A percentile compares a stretch with the other conserved stretches of the same genome.
Evolutionary conservation across 1,140 invertebrate species (phyloP).

Genomic region (Drosophila watanabei): DNA sequence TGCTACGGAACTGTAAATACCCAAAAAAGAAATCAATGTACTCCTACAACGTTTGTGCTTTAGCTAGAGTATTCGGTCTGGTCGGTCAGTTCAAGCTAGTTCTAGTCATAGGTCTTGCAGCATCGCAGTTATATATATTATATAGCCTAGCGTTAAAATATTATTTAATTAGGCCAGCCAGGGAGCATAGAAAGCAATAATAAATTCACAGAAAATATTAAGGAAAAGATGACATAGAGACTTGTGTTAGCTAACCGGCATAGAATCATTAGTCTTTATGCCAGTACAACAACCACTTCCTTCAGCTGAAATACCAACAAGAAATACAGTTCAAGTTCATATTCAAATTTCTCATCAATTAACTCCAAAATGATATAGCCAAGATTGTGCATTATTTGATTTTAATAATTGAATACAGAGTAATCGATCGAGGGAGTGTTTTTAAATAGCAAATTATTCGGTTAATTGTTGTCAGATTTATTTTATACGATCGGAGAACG

Average conservation of each 20-base stretch:
- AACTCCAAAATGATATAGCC: conserved; percentile 39
- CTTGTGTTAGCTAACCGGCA: conserved; percentile 21
- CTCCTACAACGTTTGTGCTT: conserved; percentile 62
- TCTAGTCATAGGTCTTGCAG: conserved; percentile 40
- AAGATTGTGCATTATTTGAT: conserved; percentile 77
- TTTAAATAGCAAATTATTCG: conserved; percentile 80
- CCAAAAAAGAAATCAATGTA: conserved; percentile 37
- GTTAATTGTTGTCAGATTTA: conserved; percentile 79
- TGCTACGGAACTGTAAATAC: conserved; percentile 72
- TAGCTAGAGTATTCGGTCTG: conserved; percentile 29
- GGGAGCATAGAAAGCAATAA: conserved; percentile 67
- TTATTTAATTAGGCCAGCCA: conserved; percentile 62
- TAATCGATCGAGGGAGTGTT: conserved; percentile 32
- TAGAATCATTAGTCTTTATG: conserved; percentile 78
- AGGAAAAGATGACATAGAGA: conserved; percentile 9
- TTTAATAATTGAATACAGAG: conserved; percentile 45
- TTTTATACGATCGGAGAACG: conserved; percentile 59
- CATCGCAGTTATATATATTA: conserved; percentile 25
- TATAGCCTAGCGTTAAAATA: conserved; percentile 41
- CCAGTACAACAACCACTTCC: conserved; percentile 80
- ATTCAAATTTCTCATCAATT: conserved; percentile 62
- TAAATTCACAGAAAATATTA: conserved; percentile 38
- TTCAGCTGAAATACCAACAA: conserved; percentile 11
- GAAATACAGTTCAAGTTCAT: conserved; percentile 44
- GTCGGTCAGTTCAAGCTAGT: conserved; percentile 47